Evolutionary conservation across 2,113 vertebrate genomes (phyloP).

Genomic region (Pachypanchax playfairii): DNA sequence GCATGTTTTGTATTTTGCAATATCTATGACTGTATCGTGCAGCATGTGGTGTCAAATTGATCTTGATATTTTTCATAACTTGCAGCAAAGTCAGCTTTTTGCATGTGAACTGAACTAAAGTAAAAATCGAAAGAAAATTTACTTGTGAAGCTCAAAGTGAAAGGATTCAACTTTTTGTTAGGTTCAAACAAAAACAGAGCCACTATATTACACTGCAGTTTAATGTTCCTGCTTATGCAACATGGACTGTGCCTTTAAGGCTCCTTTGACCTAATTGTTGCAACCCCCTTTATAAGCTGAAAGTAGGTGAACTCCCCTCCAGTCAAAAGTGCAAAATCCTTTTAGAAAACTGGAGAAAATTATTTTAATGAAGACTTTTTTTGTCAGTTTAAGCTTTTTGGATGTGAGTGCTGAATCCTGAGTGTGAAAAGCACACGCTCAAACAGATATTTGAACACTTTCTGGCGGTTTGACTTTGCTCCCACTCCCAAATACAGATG

Average conservation of each 20-base stretch:
- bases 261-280: constrained; percentile 13
- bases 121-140: neutral
- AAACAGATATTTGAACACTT: constrained; percentile 36
- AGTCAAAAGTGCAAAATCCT: neutral
- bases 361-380: neutral
- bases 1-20: neutral
- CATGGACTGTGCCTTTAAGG: constrained; percentile 3
- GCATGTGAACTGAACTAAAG: neutral
- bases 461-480: constrained; percentile 40
- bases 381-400: constrained; percentile 3
- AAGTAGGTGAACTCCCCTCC: neutral
- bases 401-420: constrained; percentile 21
- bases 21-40: neutral
- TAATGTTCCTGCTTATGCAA: neutral
- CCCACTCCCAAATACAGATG: constrained; percentile 50
- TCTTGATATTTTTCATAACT: neutral
- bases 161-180: neutral
- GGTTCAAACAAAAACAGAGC: neutral
- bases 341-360: neutral
- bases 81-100: neutral
- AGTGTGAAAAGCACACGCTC: constrained; percentile 31
- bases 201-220: neutral
- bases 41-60: neutral
- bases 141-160: too few species aligned
- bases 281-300: neutral